A percentile compares a stretch with the other conserved stretches of the same genome.
Evolutionary conservation across 2,888 invertebrate species (phyloP).

Genomic region (Meloe dianella): DNA sequence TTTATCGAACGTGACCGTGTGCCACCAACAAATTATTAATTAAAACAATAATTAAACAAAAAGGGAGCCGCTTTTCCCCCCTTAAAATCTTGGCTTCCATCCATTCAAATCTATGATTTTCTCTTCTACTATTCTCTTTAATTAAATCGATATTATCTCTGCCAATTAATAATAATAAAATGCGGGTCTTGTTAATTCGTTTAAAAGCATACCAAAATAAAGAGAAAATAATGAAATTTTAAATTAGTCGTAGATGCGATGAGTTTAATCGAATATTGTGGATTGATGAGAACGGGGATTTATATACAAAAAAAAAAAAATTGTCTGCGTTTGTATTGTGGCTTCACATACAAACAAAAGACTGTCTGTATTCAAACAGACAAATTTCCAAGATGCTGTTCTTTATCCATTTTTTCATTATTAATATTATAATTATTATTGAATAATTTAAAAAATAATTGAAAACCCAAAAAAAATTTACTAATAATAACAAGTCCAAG

Average conservation of each 20-base stretch:
- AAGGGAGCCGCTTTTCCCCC: not conserved
- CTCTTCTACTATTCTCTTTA: constrained; percentile 1
- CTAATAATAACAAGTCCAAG: constrained; percentile 43
- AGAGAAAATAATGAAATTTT: too few species aligned
- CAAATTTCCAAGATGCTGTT: constrained; percentile 43
- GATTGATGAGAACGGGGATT: constrained; percentile 19
- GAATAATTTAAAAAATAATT: constrained; percentile 33
- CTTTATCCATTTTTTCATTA: constrained; percentile 35
- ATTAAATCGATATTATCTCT: constrained; percentile 48
- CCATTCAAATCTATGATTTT: constrained; percentile 21
- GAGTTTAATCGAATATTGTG: not conserved
- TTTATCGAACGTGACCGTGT: constrained; percentile 9
- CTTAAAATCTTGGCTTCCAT: constrained; percentile 39
- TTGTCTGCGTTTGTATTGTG: constrained; percentile 38
- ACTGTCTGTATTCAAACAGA: constrained; percentile 41
- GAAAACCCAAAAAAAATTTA: not conserved
- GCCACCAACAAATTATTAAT: not conserved
- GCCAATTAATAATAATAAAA: constrained; percentile 54
- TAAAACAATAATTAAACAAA: not conserved
- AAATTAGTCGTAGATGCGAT: too few species aligned
- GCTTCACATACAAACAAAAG: constrained; percentile 37
- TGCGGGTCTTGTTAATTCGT: constrained; percentile 50
- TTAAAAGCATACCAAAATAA: too few species aligned
- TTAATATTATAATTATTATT: constrained; percentile 24
- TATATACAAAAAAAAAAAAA: too few species aligned